Conservation (phyloP, 2,113 vertebrate species). For the Aleadryas rufinucha region DNA sequence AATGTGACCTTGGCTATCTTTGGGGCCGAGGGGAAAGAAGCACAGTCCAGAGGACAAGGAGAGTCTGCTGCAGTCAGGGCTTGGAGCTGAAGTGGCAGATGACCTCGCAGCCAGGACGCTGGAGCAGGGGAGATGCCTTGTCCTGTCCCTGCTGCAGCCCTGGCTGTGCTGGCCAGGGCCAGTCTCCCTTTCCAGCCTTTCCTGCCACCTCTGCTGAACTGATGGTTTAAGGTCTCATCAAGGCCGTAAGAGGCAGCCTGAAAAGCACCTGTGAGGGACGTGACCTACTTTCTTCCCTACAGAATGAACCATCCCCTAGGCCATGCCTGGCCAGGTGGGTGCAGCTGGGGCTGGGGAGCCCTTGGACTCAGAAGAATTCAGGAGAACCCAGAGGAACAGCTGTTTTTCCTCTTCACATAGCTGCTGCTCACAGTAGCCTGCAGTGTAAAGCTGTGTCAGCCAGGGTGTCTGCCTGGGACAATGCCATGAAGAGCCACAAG, state of each 20-base stretch:
- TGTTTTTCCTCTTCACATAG: not conserved
- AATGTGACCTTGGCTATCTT: constrained; percentile 44
- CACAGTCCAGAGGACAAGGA: not conserved
- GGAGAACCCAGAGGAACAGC: not conserved
- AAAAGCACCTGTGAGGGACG: not conserved
- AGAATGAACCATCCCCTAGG: not conserved
- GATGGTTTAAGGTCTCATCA: fast-evolving
- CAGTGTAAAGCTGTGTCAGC: not conserved
- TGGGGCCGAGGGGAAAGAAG: not conserved
- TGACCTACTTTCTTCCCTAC: not conserved
- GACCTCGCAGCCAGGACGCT: not conserved
- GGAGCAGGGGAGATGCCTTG: fast-evolving
- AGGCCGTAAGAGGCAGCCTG: not conserved
- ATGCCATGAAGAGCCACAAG: not conserved
- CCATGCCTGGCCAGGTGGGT: not conserved
- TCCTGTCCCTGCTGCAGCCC: not conserved
- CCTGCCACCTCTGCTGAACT: not conserved
- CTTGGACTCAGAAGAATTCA: not conserved
- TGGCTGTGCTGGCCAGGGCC: fast-evolving
- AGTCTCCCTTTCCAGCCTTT: not conserved
- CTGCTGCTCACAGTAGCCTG: not conserved
- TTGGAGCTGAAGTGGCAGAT: not conserved
- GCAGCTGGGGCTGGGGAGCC: not conserved
- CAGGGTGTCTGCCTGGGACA: not conserved
- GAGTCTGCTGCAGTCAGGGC: not conserved